These are phyloP conservation scores for Poecile atricapillus DNA, from an alignment of 2,113 vertebrate genomes.

Conservation along the genomic window DNA sequence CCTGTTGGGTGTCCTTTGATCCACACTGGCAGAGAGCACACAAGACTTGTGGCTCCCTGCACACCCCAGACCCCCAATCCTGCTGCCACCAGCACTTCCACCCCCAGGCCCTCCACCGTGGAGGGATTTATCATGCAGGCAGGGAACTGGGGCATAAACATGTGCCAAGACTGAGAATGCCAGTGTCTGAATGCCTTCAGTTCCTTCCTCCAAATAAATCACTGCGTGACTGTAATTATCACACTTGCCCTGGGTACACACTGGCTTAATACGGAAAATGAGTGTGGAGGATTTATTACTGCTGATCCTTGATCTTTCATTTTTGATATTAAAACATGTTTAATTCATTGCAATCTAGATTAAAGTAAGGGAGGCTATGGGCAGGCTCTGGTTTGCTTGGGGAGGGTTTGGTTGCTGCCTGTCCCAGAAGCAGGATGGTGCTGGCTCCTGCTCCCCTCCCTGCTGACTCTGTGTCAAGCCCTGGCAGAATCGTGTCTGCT, in stretches of 20 bases:
- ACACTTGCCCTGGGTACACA: slow-evolving; percentile 38
- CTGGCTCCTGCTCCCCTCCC: background rate
- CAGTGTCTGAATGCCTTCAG: background rate
- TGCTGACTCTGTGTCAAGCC: background rate
- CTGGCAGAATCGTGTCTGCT: background rate
- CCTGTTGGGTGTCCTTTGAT: background rate
- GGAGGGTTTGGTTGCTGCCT: background rate
- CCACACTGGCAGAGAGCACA: background rate
- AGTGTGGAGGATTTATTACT: slow-evolving; percentile 41
- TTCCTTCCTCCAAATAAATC: slow-evolving; percentile 37
- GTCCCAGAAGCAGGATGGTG: background rate
- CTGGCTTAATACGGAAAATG: slow-evolving; percentile 45
- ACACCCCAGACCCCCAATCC: rapidly evolving
- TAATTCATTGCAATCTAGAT: slow-evolving; percentile 63
- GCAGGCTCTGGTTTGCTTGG: background rate
- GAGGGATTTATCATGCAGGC: background rate
- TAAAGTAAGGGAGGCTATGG: slow-evolving; percentile 31
- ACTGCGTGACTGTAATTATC: slow-evolving; percentile 25
- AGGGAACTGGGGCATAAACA: background rate
- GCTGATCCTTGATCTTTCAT: slow-evolving; percentile 25
- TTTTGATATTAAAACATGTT: slow-evolving; percentile 61
- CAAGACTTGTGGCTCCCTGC: rapidly evolving
- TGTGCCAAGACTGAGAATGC: background rate
- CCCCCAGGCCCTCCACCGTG: rapidly evolving
- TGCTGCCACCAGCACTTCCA: background rate